A percentile compares a stretch with the other conserved stretches of the same genome.
phyloP scores from a whole-genome alignment of 2,113 vertebrate species.

The Mesocricetus auratus region DNA sequence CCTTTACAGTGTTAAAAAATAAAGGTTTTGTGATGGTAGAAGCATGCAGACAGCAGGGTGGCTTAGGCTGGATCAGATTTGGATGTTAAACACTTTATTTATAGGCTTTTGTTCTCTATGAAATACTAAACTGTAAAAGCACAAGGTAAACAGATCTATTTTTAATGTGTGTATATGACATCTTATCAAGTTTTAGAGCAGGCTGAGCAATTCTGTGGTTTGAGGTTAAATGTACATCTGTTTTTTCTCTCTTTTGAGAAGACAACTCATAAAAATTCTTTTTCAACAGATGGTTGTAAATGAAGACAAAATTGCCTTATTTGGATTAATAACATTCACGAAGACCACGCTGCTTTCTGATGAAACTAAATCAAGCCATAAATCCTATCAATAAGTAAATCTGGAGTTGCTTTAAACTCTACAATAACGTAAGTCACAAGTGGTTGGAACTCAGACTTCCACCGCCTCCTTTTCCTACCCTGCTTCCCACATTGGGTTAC shows the following conservation, averaged over 20 bases:
- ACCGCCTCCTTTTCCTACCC: background rate
- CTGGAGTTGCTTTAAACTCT: slow-evolving; percentile 48
- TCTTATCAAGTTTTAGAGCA: slow-evolving; percentile 68
- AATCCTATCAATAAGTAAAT: slow-evolving; percentile 59
- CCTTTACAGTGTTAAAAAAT: slow-evolving; percentile 71
- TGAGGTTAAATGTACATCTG: slow-evolving; percentile 55
- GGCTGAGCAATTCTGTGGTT: background rate
- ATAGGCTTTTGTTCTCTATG: slow-evolving; percentile 63
- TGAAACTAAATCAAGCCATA: slow-evolving; percentile 57
- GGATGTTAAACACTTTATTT: slow-evolving; percentile 74
- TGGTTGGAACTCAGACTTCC: background rate
- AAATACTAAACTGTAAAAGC: slow-evolving; percentile 77
- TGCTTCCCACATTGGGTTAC: background rate
- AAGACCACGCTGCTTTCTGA: slow-evolving; percentile 68
- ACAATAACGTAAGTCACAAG: slow-evolving; percentile 1
- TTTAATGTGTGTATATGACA: slow-evolving; percentile 76
- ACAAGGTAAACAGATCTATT: slow-evolving; percentile 72
- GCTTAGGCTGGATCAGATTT: slow-evolving; percentile 7
- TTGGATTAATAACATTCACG: slow-evolving; percentile 73
- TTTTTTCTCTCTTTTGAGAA: slow-evolving; percentile 61
- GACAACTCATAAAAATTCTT: slow-evolving; percentile 60
- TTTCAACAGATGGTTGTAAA: slow-evolving; percentile 66
- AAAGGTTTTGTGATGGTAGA: slow-evolving; percentile 51
- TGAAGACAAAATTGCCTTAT: slow-evolving; percentile 51
- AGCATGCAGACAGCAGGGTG: background rate